Base-by-base conservation (phyloP, 2,888 invertebrate species). In the Troilus luridus region DNA sequence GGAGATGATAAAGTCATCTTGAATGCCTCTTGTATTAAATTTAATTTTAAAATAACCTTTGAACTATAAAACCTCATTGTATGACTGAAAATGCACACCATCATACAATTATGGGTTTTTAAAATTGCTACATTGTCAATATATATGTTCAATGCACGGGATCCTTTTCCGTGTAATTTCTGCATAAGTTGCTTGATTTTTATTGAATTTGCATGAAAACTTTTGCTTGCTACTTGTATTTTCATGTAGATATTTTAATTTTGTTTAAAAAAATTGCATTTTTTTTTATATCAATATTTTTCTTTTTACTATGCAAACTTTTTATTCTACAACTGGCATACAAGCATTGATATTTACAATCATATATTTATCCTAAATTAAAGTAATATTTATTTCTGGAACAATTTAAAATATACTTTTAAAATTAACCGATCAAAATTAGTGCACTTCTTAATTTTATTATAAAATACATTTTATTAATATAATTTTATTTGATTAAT, bases 101-200 rank as follows among this genome's bases (percentile, higher is more conserved):
- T 27, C 14, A 10, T 67, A 67, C 72, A 41, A 41, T 41, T 41
- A 77, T 41, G 27, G 17, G 8, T 77, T 77, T 77, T 77, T 19
- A 7, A n/a, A 12, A 27, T 77, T 77, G 27, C 24, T 24, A 27
- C 24, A 24, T 67, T 67, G 12, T 67, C 10, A 14, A 67, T 67
- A 24, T 14, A 67, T 67, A 24, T 27, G 24, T 24, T 67, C 67
- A 67, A n/a, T 67, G 67, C 24, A 67, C 41, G 72, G n/a, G 72
- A 77, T 1, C 19, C 72, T 41, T 14, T 77, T 77, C 41, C 72
- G 72, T 77, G 41, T 41, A 7, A 85, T 85, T 56, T 85, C n/a
- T 85, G 85, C 85, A 85, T 85, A 54, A 85, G 7, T 85, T 85
- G 85, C 85, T 85, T 88, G 62, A 41, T 88, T 62, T 88, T 88